A percentile compares a stretch with the other conserved stretches of the same genome.
These are phyloP conservation scores for Dasysyrphus tricinctus DNA, from an alignment of 2,888 invertebrate species.

Conservation along the genomic window DNA sequence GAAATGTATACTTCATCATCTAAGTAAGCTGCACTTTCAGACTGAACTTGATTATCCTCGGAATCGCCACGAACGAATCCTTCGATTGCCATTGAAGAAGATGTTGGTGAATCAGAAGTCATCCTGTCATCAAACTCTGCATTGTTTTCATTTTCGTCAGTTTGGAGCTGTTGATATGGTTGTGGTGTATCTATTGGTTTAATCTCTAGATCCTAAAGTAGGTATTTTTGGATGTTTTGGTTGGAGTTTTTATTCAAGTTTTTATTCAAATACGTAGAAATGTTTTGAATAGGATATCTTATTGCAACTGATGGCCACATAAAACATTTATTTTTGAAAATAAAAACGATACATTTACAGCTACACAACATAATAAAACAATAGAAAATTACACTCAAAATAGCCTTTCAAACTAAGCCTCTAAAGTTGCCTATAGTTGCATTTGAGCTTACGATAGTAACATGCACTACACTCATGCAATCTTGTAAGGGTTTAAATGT, in stretches of 20 bases:
- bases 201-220: constrained; percentile 50
- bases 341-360: not conserved
- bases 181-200: constrained; percentile 12
- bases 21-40: constrained; percentile 82
- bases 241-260: not conserved
- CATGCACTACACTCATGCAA: not conserved
- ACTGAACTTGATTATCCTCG: constrained; percentile 84
- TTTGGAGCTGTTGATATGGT: constrained; percentile 45
- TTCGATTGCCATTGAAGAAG: constrained; percentile 82
- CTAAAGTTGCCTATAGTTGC: not conserved
- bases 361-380: not conserved
- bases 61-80: constrained; percentile 82
- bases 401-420: not conserved
- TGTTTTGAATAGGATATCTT: not conserved
- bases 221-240: constrained; percentile 22
- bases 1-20: constrained; percentile 80
- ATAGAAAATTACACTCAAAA: not conserved
- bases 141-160: constrained; percentile 74
- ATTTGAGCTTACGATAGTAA: not conserved
- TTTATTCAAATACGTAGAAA: not conserved
- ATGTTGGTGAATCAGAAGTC: constrained; percentile 80
- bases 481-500: not conserved
- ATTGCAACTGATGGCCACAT: constrained; percentile 6
- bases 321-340: constrained; percentile 1
- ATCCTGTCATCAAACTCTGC: constrained; percentile 61